Percentiles rank a stretch among this genome's conserved stretches.
Conservation (phyloP, 2,888 invertebrate species). For the Sialis lutaria region DNA sequence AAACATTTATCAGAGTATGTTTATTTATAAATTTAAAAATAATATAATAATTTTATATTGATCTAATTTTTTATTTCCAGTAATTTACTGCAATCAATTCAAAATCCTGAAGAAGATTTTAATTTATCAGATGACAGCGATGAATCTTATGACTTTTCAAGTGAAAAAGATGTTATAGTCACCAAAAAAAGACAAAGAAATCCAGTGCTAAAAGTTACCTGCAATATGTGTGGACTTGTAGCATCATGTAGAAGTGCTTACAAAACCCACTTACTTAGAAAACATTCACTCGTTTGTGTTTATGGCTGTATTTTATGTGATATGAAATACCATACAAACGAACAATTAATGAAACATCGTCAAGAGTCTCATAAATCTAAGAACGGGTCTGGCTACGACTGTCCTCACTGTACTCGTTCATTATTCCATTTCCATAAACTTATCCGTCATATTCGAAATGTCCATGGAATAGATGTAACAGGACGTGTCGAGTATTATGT, state of each 20-base stretch:
- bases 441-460: background rate
- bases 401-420: background rate
- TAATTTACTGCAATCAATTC: no score
- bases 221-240: background rate
- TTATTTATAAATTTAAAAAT: no score
- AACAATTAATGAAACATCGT: background rate
- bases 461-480: background rate
- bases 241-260: background rate
- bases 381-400: background rate
- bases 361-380: background rate
- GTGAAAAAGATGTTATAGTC: constrained; percentile 1
- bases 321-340: background rate
- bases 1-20: no score
- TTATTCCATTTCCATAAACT: background rate
- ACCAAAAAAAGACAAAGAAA: background rate
- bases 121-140: no score
- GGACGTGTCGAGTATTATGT: background rate
- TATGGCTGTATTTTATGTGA: background rate
- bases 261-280: background rate
- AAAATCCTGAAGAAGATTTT: no score
- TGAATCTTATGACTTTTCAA: no score
- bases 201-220: background rate
- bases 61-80: no score
- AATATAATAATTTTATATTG: no score
- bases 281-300: background rate